Evolutionary conservation across 1,140 invertebrate genomes (phyloP), one percentile per base, ranked within the genome.

Genomic region (Thrips palmi): DNA sequence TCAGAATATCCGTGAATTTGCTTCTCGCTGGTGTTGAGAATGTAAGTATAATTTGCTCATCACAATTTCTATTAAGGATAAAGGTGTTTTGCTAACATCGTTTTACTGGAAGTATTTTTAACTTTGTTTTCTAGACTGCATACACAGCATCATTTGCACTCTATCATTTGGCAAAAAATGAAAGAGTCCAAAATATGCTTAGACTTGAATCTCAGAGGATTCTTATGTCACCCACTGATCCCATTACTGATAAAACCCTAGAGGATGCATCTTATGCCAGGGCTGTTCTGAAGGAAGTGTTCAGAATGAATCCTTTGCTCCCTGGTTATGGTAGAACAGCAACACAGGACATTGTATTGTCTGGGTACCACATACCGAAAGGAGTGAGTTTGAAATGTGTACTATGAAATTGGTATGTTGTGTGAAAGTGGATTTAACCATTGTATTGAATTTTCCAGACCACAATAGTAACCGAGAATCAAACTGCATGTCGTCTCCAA

Each of bases 1-100:
- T 78, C 17, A 81, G 80, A 34, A 77, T 87, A 61, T 68, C 78
- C 18, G 74, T 78, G 20, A 85, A 91, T 58, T 70, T 87, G 52
- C 51, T 91, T 4, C 59, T 89, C 41, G 86, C 81, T 21, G 83
- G 83, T 31, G 71, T 89, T 24, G 85, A 91, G 55, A 92, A 86
- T 35, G 78, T 81, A 63, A 63, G 53, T 57, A n/a, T n/a, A n/a
- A n/a, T n/a, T n/a, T n/a, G n/a, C n/a, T n/a, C n/a, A n/a, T n/a
- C n/a, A n/a, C n/a, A n/a, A n/a, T n/a, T n/a, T n/a, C n/a, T n/a
- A n/a, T n/a, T n/a, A n/a, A n/a, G n/a, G n/a, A n/a, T n/a, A n/a
- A n/a, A n/a, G n/a, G n/a, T n/a, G n/a, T n/a, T n/a, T n/a, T n/a
- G n/a, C n/a, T n/a, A n/a, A n/a, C n/a, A n/a, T n/a, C n/a, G n/a